Evolutionary conservation across 2,888 invertebrate species (phyloP), one percentile per base, ranked within the genome.

Genomic region (Sericinus montela): DNA sequence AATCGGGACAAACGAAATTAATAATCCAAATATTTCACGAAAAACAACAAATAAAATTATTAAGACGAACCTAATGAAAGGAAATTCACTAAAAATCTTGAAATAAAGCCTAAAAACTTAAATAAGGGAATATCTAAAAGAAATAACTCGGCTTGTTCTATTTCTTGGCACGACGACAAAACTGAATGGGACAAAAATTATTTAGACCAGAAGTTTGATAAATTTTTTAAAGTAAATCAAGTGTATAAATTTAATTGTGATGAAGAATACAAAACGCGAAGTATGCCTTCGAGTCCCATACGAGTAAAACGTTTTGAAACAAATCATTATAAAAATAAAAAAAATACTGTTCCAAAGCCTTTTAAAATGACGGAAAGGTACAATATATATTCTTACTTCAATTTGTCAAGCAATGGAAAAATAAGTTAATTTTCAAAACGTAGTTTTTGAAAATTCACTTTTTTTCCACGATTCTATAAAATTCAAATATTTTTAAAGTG

Each of bases 311-410:
- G 73, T 19, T 60, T 65, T 25, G 62, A 59, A 35, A 77, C 80
- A 0, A 75, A 76, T 8, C 46, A 58, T 32, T 60, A 73, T 28
- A 70, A 76, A 42, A 67, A 69, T 28, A 82, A 75, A 60, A 74
- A 70, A 53, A 69, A 91, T 14, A 93, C 93, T 0, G 82, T 92
- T 48, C 92, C 93, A 0, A 92, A 92, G 67, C 93, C 93, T 1
- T 94, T 93, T 68, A 91, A 91, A 73, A 93, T 93, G 90, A 93
- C 93, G 1, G 87, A 92, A 58, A 91, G 93, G 93, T 93, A 78
- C 62, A 25, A 8, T 4, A 8, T 25, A 7, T 25, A 25, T 25
- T 25, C 23, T n/a, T 14, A 19, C 19, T 19, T 19, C 2, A 5
- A 19, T 19, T 19, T 19, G n/a, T n/a, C n/a, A n/a, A n/a, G n/a